A percentile compares a stretch with the other conserved stretches of the same genome.
phyloP scores from a whole-genome alignment of 2,797 vertebrate genomes.

The Rhadinocentrus ornatus region DNA sequence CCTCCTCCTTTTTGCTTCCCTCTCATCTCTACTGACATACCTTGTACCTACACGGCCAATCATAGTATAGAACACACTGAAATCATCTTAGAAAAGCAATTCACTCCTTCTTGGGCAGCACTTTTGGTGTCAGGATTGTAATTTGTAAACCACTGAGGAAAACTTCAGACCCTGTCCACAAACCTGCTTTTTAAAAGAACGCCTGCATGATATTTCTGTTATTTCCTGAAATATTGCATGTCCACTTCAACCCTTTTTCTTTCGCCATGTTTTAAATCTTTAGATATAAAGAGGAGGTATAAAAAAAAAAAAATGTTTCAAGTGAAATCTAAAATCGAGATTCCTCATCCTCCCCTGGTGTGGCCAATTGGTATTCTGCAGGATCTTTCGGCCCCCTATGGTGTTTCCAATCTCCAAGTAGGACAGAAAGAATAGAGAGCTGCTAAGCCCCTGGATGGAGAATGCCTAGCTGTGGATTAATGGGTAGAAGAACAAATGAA shows the following conservation, averaged over 20 bases:
- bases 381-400: slow-evolving; percentile 81
- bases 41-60: slow-evolving; percentile 63
- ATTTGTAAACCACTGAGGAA: slow-evolving; percentile 65
- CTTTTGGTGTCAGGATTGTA: slow-evolving; percentile 56
- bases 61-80: slow-evolving; percentile 48
- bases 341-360: slow-evolving; percentile 80
- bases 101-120: slow-evolving; percentile 44
- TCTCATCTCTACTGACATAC: slow-evolving; percentile 66
- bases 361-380: slow-evolving; percentile 87
- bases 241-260: slow-evolving; percentile 50
- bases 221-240: slow-evolving; percentile 43
- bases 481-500: slow-evolving; percentile 85
- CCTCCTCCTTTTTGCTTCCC: slow-evolving; percentile 52
- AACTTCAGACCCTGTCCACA: slow-evolving; percentile 30
- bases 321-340: slow-evolving; percentile 87
- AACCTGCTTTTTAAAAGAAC: slow-evolving; percentile 67
- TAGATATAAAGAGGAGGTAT: slow-evolving; percentile 51
- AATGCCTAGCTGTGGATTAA: slow-evolving; percentile 83
- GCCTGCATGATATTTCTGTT: slow-evolving; percentile 44
- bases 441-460: slow-evolving; percentile 82
- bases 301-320: slow-evolving; percentile 74
- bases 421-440: slow-evolving; percentile 82
- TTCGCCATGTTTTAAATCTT: slow-evolving; percentile 53
- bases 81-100: slow-evolving; percentile 65
- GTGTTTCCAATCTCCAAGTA: slow-evolving; percentile 84